phyloP scores from a whole-genome alignment of 92 coral and sea anemone genomes.

The Pocillopora grandis region DNA sequence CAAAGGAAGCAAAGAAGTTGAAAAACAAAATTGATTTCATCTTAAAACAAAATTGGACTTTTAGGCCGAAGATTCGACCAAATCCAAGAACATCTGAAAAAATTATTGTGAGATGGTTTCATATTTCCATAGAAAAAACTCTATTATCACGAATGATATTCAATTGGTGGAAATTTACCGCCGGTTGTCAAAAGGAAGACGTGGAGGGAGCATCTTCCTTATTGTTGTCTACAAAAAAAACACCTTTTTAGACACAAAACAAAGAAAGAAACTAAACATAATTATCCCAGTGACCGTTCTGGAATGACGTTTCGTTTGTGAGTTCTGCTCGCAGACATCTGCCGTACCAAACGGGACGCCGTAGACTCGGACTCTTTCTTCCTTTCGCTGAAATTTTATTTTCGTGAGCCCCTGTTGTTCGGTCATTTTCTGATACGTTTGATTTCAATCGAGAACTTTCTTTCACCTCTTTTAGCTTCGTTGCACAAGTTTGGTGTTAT shows the following conservation, averaged over 20 bases:
- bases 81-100: not conserved
- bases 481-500: not conserved
- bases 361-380: not conserved
- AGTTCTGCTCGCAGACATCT: not conserved
- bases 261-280: not conserved
- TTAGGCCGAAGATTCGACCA: not conserved
- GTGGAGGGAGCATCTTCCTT: not conserved
- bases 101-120: constrained; percentile 12
- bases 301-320: not conserved
- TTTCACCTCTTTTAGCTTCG: not conserved
- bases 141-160: not conserved
- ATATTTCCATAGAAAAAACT: constrained; percentile 12
- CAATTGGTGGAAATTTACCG: constrained; percentile 36
- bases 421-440: not conserved
- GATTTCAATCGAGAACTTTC: not conserved
- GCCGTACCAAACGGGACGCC: not conserved
- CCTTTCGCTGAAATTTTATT: not conserved
- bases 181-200: constrained; percentile 17
- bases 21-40: constrained; percentile 3
- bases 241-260: no score
- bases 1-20: not conserved
- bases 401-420: not conserved
- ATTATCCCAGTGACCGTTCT: not conserved
- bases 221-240: not conserved
- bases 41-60: not conserved